phyloP scores from a whole-genome alignment of 1,140 invertebrate species.

The Saccostrea cuccullata region DNA sequence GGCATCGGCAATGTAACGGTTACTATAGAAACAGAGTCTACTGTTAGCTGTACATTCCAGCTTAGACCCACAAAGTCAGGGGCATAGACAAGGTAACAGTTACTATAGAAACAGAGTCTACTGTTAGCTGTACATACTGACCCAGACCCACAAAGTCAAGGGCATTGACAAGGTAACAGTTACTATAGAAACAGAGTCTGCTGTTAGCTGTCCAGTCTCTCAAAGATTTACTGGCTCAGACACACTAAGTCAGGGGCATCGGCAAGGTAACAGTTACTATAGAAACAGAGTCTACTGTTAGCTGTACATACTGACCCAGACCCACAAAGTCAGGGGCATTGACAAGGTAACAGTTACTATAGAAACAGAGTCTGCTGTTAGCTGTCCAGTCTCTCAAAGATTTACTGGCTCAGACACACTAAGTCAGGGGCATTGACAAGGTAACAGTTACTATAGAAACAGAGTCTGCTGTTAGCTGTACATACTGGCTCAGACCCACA shows the following conservation, averaged over 20 bases:
- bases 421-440: slow-evolving; percentile 2
- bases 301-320: slow-evolving; percentile 66
- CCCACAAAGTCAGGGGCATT: slow-evolving; percentile 60
- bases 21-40: not conserved
- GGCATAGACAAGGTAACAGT: slow-evolving; percentile 45
- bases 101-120: not conserved
- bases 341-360: slow-evolving; percentile 58
- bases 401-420: not conserved
- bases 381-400: too few relatives aligned
- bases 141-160: not conserved
- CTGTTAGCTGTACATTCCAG: too few relatives aligned
- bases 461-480: too few relatives aligned
- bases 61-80: not conserved
- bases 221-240: slow-evolving; percentile 17
- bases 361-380: not conserved
- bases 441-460: slow-evolving; percentile 40
- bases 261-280: not conserved
- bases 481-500: not conserved
- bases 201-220: slow-evolving; percentile 57
- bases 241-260: not conserved
- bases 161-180: slow-evolving; percentile 4
- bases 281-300: too few relatives aligned
- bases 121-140: too few relatives aligned
- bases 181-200: slow-evolving; percentile 63
- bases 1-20: slow-evolving; percentile 60